Evolutionary conservation across 2,113 vertebrate genomes (phyloP), one percentile per base, ranked within the genome.

Genomic region (Xiphophorus hellerii): DNA sequence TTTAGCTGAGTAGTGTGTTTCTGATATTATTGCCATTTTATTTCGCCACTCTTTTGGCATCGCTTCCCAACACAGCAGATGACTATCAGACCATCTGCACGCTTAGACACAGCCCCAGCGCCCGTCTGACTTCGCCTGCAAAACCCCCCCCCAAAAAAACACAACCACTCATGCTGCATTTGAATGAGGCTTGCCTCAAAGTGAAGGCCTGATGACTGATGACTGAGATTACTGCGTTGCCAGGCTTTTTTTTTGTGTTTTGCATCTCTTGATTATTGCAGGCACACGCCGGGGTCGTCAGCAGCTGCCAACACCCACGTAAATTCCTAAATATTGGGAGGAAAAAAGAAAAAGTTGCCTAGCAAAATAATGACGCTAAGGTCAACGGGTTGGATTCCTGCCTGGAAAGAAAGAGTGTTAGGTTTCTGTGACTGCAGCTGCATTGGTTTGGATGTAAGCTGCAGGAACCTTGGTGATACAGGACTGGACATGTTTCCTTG

Each of bases 91-190:
- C 72, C 63, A n/a, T 81, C 77, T 75, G 75, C 70, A 80, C 39
- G 76, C 39, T 66, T 14, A 66, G 11, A 64, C 71, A n/a, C n/a
- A 78, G 67, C 62, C 78, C 69, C 69, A 37, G n/a, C 69, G 29
- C 84, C 71, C 14, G 84, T 89, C 86, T 79, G 86, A 69, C 85
- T 73, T 64, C 73, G 74, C 71, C 72, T 66, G 29, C 39, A 82
- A 81, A 15, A 12, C 3, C 2, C 0, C 60, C 29, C 31, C 9
- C 11, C 10, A 37, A 37, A 37, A n/a, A 37, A 37, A 37, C 35
- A 37, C 35, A 37, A 74, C 28, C 65, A 54, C 69, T 69, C 77
- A 83, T 85, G 42, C 27, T 10, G 10, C 20, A 78, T 33, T 79
- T 78, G 66, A 69, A 69, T 80, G 65, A 74, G 60, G 3, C 71